Evolutionary conservation across 2,888 invertebrate genomes (phyloP), one percentile per base, ranked within the genome.

Genomic region (Trichopoda pennipes): DNA sequence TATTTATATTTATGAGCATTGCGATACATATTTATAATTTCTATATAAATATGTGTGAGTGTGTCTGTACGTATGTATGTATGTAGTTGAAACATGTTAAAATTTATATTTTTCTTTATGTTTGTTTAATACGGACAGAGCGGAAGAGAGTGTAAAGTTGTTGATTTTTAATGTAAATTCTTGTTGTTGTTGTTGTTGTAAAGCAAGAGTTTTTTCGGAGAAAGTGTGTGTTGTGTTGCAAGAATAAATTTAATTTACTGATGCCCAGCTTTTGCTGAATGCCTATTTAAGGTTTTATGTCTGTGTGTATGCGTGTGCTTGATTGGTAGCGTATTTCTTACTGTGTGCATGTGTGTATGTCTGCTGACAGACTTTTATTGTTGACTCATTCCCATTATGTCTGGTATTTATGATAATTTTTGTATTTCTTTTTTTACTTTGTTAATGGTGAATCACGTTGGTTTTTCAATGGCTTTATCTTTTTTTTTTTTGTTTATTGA

Each of bases 341-440:
- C 23, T 64, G 55, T 21, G 44, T 73, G 64, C 64, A n/a, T 23
- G 38, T 19, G n/a, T 42, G 56, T 58, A 28, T 58, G 68, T 55
- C 66, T 58, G 53, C 28, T 53, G 21, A 63, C 70, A 70, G 79
- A 79, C 55, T 61, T 79, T 47, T 74, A 79, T 79, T 78, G 79
- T 79, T 14, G 55, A 68, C 79, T 69, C 79, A 74, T 74, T 73
- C 61, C 79, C 55, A 68, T 74, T 69, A 68, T 69, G 79, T 79
- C 79, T 79, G 79, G 73, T 28, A 74, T 74, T 79, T 79, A 79
- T 79, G 79, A 79, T 79, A 79, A 79, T 79, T 79, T 79, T 73
- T 51, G 42, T n/a, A 74, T 61, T 49, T 63, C 61, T 47, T 23
- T 14, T 28, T 73, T 73, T 23, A 60, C 58, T 75, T 66, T 66